These are phyloP conservation scores for Drosophila serrata DNA, from an alignment of 1,140 invertebrate species.

Conservation along the genomic window DNA sequence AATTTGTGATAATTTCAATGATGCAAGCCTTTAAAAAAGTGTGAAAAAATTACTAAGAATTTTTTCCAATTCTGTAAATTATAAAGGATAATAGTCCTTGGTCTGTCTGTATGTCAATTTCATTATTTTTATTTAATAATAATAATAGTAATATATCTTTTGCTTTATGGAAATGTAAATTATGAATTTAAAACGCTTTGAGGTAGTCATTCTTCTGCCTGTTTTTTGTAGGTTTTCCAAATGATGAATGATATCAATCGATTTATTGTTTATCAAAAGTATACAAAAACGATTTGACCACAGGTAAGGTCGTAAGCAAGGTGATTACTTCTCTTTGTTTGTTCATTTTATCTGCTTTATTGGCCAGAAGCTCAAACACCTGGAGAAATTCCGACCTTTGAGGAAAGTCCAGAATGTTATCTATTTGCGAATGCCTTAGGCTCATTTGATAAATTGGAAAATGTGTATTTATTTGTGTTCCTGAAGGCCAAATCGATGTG, in stretches of 20 bases:
- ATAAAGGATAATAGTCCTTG: no score
- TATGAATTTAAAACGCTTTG: no score
- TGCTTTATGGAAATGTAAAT: no score
- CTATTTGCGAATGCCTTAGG: neutral
- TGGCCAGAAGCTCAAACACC: neutral
- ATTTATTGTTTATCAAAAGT: slow-evolving; percentile 8
- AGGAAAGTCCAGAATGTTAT: slow-evolving; percentile 2
- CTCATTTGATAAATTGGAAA: slow-evolving; percentile 1
- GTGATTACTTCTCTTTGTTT: slow-evolving; percentile 5
- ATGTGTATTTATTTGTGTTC: slow-evolving; percentile 4
- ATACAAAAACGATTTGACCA: neutral
- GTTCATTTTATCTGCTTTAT: slow-evolving; percentile 2
- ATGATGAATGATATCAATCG: neutral
- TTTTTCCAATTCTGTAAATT: no score
- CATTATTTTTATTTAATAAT: no score
- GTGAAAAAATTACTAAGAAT: no score
- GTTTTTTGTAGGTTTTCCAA: neutral
- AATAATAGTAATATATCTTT: no score
- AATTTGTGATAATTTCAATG: no score
- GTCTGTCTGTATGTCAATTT: no score
- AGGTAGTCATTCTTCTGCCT: neutral
- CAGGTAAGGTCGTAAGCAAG: neutral
- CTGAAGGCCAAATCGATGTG: neutral
- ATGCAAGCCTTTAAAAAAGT: no score
- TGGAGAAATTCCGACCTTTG: neutral